phyloP scores from a whole-genome alignment of 2,888 invertebrate genomes.

The Mantis religiosa region DNA sequence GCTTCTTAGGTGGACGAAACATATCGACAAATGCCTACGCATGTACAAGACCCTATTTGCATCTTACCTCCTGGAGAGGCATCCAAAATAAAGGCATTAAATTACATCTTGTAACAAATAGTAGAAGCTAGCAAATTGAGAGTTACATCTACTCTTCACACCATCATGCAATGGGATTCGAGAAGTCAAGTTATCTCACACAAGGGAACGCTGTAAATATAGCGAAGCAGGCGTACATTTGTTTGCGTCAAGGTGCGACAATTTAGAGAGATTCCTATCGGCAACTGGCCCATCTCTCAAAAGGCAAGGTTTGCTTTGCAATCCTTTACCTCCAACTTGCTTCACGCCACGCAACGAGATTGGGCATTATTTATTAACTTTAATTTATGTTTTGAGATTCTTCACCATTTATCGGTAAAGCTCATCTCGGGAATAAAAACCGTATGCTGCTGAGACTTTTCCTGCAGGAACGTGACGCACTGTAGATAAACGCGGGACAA shows the following conservation, averaged over 20 bases:
- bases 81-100: background rate
- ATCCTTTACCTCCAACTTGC: background rate
- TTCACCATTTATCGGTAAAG: background rate
- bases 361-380: background rate
- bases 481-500: background rate
- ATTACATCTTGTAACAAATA: background rate
- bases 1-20: background rate
- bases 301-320: background rate
- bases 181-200: background rate
- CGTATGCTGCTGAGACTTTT: background rate
- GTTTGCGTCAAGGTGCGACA: conserved; percentile 7
- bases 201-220: background rate
- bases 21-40: background rate
- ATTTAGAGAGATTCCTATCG: conserved; percentile 1
- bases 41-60: background rate
- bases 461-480: background rate
- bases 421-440: background rate
- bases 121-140: background rate
- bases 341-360: background rate
- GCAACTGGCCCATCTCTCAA: background rate
- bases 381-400: background rate
- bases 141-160: background rate
- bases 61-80: background rate
- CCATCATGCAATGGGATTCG: background rate
- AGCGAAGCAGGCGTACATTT: background rate